These are phyloP conservation scores for Vanacampus margaritifer DNA, from an alignment of 2,113 vertebrate species.

Conservation along the genomic window DNA sequence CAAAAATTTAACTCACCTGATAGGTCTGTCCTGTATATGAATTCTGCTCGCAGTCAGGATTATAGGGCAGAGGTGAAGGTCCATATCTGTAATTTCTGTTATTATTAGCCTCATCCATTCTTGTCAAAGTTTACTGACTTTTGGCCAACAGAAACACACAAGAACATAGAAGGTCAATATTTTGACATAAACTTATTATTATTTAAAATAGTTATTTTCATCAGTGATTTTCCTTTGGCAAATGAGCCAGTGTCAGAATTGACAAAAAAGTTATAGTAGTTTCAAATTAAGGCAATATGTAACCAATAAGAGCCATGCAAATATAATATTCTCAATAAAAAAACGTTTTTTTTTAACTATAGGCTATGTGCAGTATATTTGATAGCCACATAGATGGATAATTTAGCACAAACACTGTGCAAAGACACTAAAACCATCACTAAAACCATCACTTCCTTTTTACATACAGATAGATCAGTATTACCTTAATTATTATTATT, in stretches of 20 bases:
- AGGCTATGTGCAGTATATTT: constrained; percentile 57
- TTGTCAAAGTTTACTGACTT: neutral
- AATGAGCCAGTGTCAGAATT: constrained; percentile 32
- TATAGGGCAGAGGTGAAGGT: constrained; percentile 50
- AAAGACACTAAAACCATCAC: too few relatives aligned
- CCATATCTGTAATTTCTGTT: constrained; percentile 5
- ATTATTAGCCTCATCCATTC: constrained; percentile 37
- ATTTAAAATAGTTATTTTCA: constrained; percentile 19
- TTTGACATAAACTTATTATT: constrained; percentile 8
- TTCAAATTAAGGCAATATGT: constrained; percentile 53
- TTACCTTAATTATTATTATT: too few relatives aligned
- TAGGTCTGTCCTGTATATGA: constrained; percentile 27
- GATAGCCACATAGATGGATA: constrained; percentile 43
- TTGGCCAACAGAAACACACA: neutral
- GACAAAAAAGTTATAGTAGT: constrained; percentile 43
- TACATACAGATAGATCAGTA: too few relatives aligned
- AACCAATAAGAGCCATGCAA: constrained; percentile 24
- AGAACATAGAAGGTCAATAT: constrained; percentile 10
- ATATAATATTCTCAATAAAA: too few relatives aligned
- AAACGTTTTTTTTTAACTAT: constrained; percentile 1
- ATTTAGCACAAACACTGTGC: constrained; percentile 35
- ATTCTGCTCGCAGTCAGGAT: constrained; percentile 5
- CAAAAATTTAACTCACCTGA: constrained; percentile 40
- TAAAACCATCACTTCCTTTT: constrained; percentile 2
- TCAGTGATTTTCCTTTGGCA: constrained; percentile 26